Base-by-base conservation (phyloP, 2,797 vertebrate genomes). In the Trematomus bernacchii region DNA sequence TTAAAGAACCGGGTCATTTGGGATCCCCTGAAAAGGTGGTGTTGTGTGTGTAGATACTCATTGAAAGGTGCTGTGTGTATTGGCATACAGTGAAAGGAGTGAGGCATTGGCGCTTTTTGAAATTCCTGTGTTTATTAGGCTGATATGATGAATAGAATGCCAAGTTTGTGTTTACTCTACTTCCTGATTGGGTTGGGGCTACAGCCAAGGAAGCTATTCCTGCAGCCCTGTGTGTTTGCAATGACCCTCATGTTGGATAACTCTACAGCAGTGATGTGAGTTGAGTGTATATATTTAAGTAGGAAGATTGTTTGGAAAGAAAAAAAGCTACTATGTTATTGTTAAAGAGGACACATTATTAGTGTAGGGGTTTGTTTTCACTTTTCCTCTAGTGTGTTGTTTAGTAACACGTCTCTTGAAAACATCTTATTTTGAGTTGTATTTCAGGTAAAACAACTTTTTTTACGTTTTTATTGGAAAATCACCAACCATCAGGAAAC, bases 41-140 rank as follows among this genome's bases (percentile, higher is more conserved):
- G 48, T 23, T 59, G 46, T 66, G 60, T 57, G 48, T 37, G 65
- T 60, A 18, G 16, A 59, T 60, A 8, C 21, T 58, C 43, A 48
- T 7, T 64, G 47, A 79, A 74, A 47, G 51, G 64, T 74, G 58
- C 10, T 47, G 60, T 63, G 63, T 57, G 59, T 51, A 27, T 54
- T 80, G 79, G 87, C 83, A 60, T 46, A 3, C 13, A 21, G 54
- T 84, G 58, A 87, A 85, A 83, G 42, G n/a, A 62, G 16, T 19
- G 55, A 76, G 9, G 40, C 16, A 68, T 53, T 84, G 83, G 80
- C 76, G 71, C 47, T 55, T 64, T 40, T 58, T 85, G 71, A 82
- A 77, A 79, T 71, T 59, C 3, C 52, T 43, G 23, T 67, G 68
- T 81, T 80, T 43, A 65, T 79, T 63, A 58, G 52, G 46, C 15